A percentile compares a stretch with the other conserved stretches of the same genome.
Evolutionary conservation across 2,888 invertebrate species (phyloP).

Genomic region (Apocheima hispidaria): DNA sequence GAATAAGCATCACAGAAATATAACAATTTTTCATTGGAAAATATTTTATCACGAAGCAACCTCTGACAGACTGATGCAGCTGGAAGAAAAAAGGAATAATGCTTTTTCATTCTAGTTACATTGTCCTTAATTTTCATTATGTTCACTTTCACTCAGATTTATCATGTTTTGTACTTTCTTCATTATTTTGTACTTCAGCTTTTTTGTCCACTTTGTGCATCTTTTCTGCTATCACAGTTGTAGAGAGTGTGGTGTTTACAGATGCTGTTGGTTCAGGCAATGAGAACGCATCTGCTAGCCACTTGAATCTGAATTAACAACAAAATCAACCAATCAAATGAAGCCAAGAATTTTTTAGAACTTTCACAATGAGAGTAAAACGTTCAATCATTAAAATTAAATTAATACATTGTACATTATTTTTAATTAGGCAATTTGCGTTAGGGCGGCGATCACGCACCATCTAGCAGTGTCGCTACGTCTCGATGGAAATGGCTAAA

Average conservation of each 20-base stretch:
- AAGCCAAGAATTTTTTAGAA: not conserved
- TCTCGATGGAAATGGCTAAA: too few relatives aligned
- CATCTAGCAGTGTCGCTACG: too few relatives aligned
- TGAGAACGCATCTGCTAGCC: slow-evolving; percentile 72
- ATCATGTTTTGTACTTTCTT: slow-evolving; percentile 43
- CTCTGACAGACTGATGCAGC: not conserved
- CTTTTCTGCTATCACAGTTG: slow-evolving; percentile 40
- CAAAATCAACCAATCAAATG: slow-evolving; percentile 31
- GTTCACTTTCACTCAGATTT: slow-evolving; percentile 53
- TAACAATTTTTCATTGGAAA: slow-evolving; percentile 21
- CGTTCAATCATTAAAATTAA: too few relatives aligned
- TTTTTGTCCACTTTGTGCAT: slow-evolving; percentile 39
- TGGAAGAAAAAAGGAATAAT: not conserved
- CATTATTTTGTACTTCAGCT: slow-evolving; percentile 40
- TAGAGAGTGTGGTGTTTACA: slow-evolving; percentile 44
- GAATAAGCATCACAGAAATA: slow-evolving; percentile 63
- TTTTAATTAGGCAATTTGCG: too few relatives aligned
- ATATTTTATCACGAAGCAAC: slow-evolving; percentile 23
- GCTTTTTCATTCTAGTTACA: slow-evolving; percentile 4
- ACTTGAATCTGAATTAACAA: slow-evolving; percentile 72
- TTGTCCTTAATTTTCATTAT: not conserved
- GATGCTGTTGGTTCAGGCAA: slow-evolving; percentile 55
- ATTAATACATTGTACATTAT: too few relatives aligned
- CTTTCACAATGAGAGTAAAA: not conserved
- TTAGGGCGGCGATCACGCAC: too few relatives aligned